Evolutionary conservation across 2,797 vertebrate genomes (phyloP).

Genomic region (Eutrigla gurnardus): DNA sequence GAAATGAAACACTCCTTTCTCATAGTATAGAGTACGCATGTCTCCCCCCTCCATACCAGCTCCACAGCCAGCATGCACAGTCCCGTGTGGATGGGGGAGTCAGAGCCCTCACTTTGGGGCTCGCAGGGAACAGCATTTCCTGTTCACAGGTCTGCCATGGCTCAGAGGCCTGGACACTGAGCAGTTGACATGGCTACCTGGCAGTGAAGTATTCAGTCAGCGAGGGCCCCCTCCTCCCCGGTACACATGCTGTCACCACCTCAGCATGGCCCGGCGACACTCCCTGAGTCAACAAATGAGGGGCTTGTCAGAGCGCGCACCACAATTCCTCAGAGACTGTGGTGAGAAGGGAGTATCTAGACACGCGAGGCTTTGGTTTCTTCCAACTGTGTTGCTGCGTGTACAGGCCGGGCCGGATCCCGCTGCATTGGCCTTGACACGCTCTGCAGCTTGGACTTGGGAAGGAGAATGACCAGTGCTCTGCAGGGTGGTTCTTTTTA

Average conservation of each 20-base stretch:
- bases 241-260: conserved; percentile 81
- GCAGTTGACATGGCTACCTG: conserved; percentile 74
- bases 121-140: conserved; percentile 62
- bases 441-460: conserved; percentile 26
- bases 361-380: conserved; percentile 75
- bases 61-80: conserved; percentile 60
- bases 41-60: conserved; percentile 61
- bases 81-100: conserved; percentile 63
- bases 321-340: conserved; percentile 81
- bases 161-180: conserved; percentile 63
- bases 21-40: conserved; percentile 66
- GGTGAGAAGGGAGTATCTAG: conserved; percentile 79
- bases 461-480: conserved; percentile 45
- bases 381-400: conserved; percentile 70
- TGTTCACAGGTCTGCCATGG: conserved; percentile 56
- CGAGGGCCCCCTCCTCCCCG: conserved; percentile 53
- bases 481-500: conserved; percentile 45
- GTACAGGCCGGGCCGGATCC: conserved; percentile 43
- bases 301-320: conserved; percentile 82
- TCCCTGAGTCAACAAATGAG: conserved; percentile 85
- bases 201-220: conserved; percentile 76
- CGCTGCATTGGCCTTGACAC: conserved; percentile 41
- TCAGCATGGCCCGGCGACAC: conserved; percentile 82
- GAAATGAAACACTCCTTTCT: conserved; percentile 83
- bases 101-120: conserved; percentile 51